Base-by-base conservation (phyloP, 2,797 vertebrate species). In the Jordanella pulchra region DNA sequence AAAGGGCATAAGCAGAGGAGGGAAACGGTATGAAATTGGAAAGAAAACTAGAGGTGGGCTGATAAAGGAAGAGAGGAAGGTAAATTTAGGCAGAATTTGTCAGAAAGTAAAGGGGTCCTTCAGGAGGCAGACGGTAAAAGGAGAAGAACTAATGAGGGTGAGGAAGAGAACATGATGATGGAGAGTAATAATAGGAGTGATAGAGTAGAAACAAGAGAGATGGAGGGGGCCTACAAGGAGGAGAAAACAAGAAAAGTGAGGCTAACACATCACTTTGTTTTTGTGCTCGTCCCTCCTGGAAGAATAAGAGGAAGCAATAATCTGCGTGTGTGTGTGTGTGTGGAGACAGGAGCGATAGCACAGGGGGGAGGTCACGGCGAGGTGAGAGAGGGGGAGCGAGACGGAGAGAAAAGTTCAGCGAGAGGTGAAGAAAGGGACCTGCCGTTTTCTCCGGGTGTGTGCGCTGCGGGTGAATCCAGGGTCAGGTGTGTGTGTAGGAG, bases 291-390 rank as follows among this genome's bases (percentile, higher is more conserved):
- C 77, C 77, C 69, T 65, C 13, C n/a, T 6, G 64, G 73, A 90
- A 92, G 90, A 91, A 90, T 90, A 65, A 81, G 84, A 91, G 90
- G 87, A 91, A 90, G 87, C 83, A 89, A 90, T 91, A 86, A 78
- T 86, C 47, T 92, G 91, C 88, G 90, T 63, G 72, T 68, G 86
- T 78, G 78, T 70, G 77, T 73, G 74, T 89, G 91, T 86, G 89
- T 14, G 91, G 79, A 85, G 86, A 86, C 81, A 48, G 85, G 78
- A 92, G 88, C 79, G 89, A 95, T 95, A 96, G 94, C 84, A 89
- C 93, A 42, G 35, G 92, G 93, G 92, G 89, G 95, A 95, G 97
- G 97, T 98, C 97, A 97, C 51, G 65, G 80, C 80, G 95, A 97
- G 97, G 97, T 97, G 96, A 97, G 94, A 91, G 95, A 93, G 93